These are phyloP conservation scores for Parapsyche elsis DNA, from an alignment of 1,140 invertebrate species.

Conservation along the genomic window DNA sequence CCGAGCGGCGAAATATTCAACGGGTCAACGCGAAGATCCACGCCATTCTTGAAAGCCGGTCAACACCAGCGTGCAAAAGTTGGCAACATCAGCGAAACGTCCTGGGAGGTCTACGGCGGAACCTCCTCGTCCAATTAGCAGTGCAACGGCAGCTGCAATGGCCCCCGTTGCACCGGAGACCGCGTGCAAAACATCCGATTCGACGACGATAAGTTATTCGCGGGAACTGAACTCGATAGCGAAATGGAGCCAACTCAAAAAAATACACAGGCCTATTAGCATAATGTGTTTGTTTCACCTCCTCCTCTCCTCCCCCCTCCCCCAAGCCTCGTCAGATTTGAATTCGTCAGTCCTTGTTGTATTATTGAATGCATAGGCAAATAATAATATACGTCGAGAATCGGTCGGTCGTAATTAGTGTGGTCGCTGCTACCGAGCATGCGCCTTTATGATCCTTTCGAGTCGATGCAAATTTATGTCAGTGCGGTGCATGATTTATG, in stretches of 20 bases:
- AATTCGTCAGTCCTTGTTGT: too few relatives aligned
- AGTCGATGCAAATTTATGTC: slow-evolving; percentile 43
- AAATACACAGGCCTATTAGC: neutral
- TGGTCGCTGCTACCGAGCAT: slow-evolving; percentile 7
- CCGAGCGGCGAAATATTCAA: too few relatives aligned
- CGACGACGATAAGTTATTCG: slow-evolving; percentile 41
- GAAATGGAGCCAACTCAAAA: neutral
- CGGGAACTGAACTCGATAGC: neutral
- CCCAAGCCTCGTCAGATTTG: too few relatives aligned
- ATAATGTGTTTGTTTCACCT: slow-evolving; percentile 2
- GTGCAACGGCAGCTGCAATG: slow-evolving; percentile 34
- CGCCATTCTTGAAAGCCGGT: neutral
- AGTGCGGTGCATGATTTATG: slow-evolving; percentile 37
- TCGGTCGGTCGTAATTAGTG: neutral
- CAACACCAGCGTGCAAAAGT: neutral
- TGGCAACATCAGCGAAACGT: neutral
- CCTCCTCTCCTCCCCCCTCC: too few relatives aligned
- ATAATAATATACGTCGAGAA: neutral
- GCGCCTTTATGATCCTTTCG: slow-evolving; percentile 38
- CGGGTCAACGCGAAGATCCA: neutral
- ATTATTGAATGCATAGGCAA: neutral
- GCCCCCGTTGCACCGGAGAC: neutral
- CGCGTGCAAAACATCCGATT: slow-evolving; percentile 37
- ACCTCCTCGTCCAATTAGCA: slow-evolving; percentile 47
- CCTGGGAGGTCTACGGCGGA: slow-evolving; percentile 41